Evolutionary conservation across 2,797 vertebrate genomes (phyloP).

Genomic region (Acipenser ruthenus): DNA sequence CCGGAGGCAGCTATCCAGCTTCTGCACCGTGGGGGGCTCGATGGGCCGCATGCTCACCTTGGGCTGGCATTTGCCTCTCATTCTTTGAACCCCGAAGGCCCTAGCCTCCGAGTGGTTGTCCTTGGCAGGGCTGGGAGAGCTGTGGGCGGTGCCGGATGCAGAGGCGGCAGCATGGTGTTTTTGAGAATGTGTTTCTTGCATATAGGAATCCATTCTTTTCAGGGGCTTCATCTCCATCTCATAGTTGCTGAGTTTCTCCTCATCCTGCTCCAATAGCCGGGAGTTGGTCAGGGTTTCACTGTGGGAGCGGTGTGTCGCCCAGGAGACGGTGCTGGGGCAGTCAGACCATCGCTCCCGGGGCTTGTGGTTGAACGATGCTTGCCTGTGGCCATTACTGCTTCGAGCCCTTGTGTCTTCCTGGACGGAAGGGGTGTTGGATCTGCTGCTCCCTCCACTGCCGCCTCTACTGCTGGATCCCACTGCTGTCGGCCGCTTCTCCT

Average conservation of each 20-base stretch:
- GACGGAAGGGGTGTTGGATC: conserved; percentile 55
- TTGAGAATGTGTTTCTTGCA: conserved; percentile 55
- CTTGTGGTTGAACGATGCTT: conserved; percentile 54
- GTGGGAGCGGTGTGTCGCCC: conserved; percentile 73
- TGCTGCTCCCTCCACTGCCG: conserved; percentile 51
- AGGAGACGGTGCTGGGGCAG: conserved; percentile 60
- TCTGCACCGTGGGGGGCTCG: conserved; percentile 82
- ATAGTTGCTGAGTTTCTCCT: conserved; percentile 81
- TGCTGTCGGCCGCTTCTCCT: conserved; percentile 51
- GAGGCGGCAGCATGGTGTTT: conserved; percentile 43
- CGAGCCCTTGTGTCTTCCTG: conserved; percentile 74
- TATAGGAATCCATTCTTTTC: conserved; percentile 59
- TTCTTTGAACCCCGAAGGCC: conserved; percentile 56
- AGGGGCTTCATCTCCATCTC: conserved; percentile 91
- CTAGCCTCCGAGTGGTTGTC: conserved; percentile 54
- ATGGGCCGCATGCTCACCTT: conserved; percentile 70
- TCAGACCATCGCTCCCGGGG: conserved; percentile 74
- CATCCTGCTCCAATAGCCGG: conserved; percentile 75
- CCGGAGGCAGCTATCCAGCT: conserved; percentile 85
- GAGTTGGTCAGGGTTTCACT: conserved; percentile 74
- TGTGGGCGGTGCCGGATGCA: conserved; percentile 24
- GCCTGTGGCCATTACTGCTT: conserved; percentile 75
- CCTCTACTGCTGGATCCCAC: conserved; percentile 49
- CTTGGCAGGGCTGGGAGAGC: conserved; percentile 40
- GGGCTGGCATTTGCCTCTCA: conserved; percentile 57